Evolutionary conservation across 1,140 invertebrate genomes (phyloP).

Genomic region (Triops cancriformis): DNA sequence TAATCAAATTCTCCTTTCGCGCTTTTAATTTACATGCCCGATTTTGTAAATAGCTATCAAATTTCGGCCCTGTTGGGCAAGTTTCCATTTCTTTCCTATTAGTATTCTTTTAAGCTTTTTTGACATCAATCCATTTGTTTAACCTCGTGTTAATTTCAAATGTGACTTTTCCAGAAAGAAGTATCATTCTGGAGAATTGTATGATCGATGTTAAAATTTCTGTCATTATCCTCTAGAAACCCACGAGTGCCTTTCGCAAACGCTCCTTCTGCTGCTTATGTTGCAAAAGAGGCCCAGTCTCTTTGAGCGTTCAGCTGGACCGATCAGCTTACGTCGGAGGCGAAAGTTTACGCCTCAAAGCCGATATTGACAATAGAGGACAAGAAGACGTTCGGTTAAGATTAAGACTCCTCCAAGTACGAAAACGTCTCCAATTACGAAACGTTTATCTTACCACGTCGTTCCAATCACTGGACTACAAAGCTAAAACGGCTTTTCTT

Average conservation of each 20-base stretch:
- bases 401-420: constrained; percentile 61
- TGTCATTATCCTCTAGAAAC: constrained; percentile 49
- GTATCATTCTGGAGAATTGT: neutral
- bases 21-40: no score
- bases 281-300: constrained; percentile 61
- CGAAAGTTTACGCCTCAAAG: constrained; percentile 63
- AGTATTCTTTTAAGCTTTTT: no score
- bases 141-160: no score
- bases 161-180: no score
- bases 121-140: no score
- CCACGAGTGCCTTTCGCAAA: constrained; percentile 58
- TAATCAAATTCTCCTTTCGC: no score
- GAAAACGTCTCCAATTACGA: neutral
- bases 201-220: neutral
- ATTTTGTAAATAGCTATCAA: no score
- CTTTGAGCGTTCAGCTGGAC: constrained; percentile 59
- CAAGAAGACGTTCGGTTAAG: constrained; percentile 59
- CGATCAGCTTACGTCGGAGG: constrained; percentile 71
- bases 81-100: neutral
- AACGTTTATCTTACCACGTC: neutral
- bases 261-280: constrained; percentile 63
- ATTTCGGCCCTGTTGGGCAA: neutral
- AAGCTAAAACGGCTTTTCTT: neutral
- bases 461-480: neutral
- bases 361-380: constrained; percentile 69